Conservation (phyloP, 1,140 invertebrate genomes). For the Cydia fagiglandana region DNA sequence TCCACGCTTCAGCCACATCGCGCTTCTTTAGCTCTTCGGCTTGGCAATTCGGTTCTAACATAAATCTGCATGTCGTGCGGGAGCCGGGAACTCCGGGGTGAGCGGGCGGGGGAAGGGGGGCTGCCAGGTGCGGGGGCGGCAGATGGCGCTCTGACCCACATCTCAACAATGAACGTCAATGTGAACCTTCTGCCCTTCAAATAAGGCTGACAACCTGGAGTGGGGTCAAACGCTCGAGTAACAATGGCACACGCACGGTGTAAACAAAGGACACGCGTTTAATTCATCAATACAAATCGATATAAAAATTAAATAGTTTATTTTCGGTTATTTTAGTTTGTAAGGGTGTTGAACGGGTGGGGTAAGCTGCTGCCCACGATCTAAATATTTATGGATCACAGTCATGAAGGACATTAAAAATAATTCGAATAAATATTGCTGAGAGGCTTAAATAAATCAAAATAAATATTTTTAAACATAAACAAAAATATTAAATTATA, state of each 20-base stretch:
- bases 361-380: background rate
- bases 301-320: conserved; percentile 10
- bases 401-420: background rate
- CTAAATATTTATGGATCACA: background rate
- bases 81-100: conserved; percentile 30
- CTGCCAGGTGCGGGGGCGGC: conserved; percentile 33
- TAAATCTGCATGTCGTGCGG: conserved; percentile 65
- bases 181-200: background rate
- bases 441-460: too few relatives aligned
- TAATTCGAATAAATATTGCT: background rate
- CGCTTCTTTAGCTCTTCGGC: background rate
- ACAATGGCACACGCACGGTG: conserved; percentile 15
- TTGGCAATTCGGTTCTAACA: conserved; percentile 41
- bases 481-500: too few relatives aligned
- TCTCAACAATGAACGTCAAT: conserved; percentile 36
- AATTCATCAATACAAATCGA: conserved; percentile 30
- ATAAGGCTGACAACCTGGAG: conserved; percentile 1
- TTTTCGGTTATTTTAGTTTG: conserved; percentile 4
- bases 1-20: background rate
- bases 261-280: conserved; percentile 27
- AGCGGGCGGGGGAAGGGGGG: conserved; percentile 55
- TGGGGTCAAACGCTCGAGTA: conserved; percentile 2
- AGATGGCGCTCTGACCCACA: conserved; percentile 49
- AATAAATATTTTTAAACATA: too few relatives aligned
- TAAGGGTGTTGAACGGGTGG: background rate